Base-by-base conservation (phyloP, 2,113 vertebrate species). In the Solea solea region DNA sequence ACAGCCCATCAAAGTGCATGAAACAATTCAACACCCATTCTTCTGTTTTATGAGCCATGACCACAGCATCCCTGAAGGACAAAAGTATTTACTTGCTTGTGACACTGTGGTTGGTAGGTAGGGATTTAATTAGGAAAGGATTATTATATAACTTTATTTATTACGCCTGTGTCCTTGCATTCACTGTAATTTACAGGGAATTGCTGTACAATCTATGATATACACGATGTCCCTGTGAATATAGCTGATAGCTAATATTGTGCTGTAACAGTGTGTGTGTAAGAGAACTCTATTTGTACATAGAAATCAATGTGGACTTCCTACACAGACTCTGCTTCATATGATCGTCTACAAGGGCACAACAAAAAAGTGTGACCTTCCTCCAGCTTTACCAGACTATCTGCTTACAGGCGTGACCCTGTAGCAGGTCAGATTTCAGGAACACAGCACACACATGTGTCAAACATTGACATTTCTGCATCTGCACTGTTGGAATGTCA, bases 321-420 rank as follows among this genome's bases (percentile, higher is more conserved):
- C 69, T 53, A 79, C 82, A 85, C 39, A 67, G 57, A 71, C 40
- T 50, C 63, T 46, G 74, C 69, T 84, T 82, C 76, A 82, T 46
- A 74, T 66, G 73, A 86, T 85, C 81, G 53, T 69, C 80, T 80
- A 86, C 88, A 91, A 89, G 78, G 86, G 44, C 83, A 84, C 10
- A 45, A 74, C 74, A 79, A 74, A 86, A 21, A 86, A 74, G 54
- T 57, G 28, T 40, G 64, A 80, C 82, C 87, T 71, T 75, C 86
- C 78, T 65, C 53, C 34, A 55, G 53, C 74, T 78, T 65, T 54
- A 60, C n/a, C 59, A 58, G 58, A 72, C 69, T 74, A 84, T 91
- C 86, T 49, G 5, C 57, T 91, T 90, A 84, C 89, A 79, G 70
- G 59, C 41, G 5, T 84, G 83, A 87, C 86, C 81, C 72, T 55